These are phyloP conservation scores for Papilio helenus DNA, from an alignment of 1,140 invertebrate species.

Conservation along the genomic window DNA sequence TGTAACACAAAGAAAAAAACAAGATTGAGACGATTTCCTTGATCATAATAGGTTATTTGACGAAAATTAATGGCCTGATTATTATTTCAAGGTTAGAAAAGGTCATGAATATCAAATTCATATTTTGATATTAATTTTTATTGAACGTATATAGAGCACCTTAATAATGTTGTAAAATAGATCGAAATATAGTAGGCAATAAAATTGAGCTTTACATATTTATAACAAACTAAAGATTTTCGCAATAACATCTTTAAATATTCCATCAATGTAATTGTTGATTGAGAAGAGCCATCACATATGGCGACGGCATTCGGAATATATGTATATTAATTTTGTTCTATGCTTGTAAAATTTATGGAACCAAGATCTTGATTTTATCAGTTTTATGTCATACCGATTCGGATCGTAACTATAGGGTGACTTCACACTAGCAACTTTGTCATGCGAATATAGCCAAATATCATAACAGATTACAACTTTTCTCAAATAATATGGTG, in stretches of 20 bases:
- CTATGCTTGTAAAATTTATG: constrained; percentile 31
- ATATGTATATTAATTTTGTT: constrained; percentile 36
- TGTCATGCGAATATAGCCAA: not conserved
- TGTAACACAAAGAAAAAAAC: constrained; percentile 41
- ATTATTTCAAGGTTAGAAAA: constrained; percentile 39
- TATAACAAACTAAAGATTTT: constrained; percentile 32
- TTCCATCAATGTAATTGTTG: constrained; percentile 31
- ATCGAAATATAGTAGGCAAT: constrained; percentile 1
- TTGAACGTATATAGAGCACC: constrained; percentile 32
- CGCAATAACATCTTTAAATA: constrained; percentile 24
- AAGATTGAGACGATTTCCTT: constrained; percentile 44
- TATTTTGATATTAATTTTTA: constrained; percentile 22
- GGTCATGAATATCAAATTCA: constrained; percentile 23
- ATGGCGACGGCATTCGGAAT: constrained; percentile 33
- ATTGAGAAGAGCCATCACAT: constrained; percentile 28
- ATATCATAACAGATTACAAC: not conserved
- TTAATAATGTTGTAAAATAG: constrained; percentile 35
- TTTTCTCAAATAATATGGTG: too few relatives aligned
- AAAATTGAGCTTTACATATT: constrained; percentile 33
- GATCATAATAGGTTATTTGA: constrained; percentile 22
- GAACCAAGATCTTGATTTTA: constrained; percentile 33
- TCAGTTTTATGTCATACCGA: constrained; percentile 30
- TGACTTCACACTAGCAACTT: constrained; percentile 17
- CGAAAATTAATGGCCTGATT: constrained; percentile 30
- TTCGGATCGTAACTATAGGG: constrained; percentile 16